A percentile compares a stretch with the other conserved stretches of the same genome.
These are phyloP conservation scores for Solea solea DNA, from an alignment of 2,113 vertebrate species.

Conservation along the genomic window DNA sequence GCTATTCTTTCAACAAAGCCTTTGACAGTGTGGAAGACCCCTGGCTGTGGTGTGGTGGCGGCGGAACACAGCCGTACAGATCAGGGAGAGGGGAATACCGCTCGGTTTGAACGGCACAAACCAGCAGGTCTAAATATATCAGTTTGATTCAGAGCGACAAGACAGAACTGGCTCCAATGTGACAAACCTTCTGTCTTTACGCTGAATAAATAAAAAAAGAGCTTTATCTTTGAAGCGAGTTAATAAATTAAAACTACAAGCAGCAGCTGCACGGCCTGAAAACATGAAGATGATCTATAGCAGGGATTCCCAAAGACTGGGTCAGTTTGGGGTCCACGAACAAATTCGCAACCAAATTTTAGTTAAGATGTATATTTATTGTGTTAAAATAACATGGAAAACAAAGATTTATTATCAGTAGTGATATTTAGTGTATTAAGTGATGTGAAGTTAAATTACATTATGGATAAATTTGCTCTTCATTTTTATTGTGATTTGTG, in stretches of 20 bases:
- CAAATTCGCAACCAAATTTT: too few species aligned
- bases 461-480: too few species aligned
- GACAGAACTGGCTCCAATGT: slow-evolving; percentile 22
- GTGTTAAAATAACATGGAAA: too few species aligned
- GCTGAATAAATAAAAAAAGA: slow-evolving; percentile 19
- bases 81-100: slow-evolving; percentile 61
- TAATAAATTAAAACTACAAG: slow-evolving; percentile 29
- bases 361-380: too few species aligned
- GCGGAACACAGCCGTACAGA: slow-evolving; percentile 55
- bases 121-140: slow-evolving; percentile 60
- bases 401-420: too few species aligned
- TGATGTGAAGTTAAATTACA: too few species aligned
- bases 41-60: slow-evolving; percentile 41
- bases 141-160: slow-evolving; percentile 52
- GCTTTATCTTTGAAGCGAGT: slow-evolving; percentile 28
- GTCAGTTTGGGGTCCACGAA: too few species aligned
- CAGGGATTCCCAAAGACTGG: too few species aligned
- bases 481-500: too few species aligned
- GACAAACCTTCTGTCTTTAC: slow-evolving; percentile 12
- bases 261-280: slow-evolving; percentile 22
- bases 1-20: slow-evolving; percentile 67
- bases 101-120: slow-evolving; percentile 36
- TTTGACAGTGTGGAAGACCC: slow-evolving; percentile 71
- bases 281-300: slow-evolving; percentile 20
- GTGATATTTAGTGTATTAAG: too few species aligned